Percentiles rank a stretch among this genome's conserved stretches.
Conservation (phyloP, 2,113 vertebrate genomes). For the Rhinichthys klamathensis region DNA sequence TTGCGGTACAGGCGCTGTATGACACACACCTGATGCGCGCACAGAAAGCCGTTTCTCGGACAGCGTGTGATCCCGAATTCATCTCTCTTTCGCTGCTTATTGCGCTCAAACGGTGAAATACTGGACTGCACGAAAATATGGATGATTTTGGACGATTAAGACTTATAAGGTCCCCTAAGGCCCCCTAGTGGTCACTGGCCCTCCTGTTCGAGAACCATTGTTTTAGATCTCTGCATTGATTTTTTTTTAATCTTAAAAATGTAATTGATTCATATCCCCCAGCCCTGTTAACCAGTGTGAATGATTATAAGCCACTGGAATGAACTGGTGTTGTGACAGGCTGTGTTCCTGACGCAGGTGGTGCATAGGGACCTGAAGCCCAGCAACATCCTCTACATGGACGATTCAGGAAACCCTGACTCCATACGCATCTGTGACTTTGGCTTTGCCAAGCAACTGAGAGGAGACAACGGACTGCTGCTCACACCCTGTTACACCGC, state of each 20-base stretch:
- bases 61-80: too few relatives aligned
- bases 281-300: background rate
- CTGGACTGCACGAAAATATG: too few relatives aligned
- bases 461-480: conserved; percentile 93
- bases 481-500: conserved; percentile 97
- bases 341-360: conserved; percentile 75
- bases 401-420: conserved; percentile 93
- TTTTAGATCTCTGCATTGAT: background rate
- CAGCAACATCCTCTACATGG: conserved; percentile 98
- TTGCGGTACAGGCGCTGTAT: too few relatives aligned
- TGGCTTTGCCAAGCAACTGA: conserved; percentile 95
- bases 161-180: too few relatives aligned
- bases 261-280: background rate
- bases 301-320: background rate
- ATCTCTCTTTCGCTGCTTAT: too few relatives aligned
- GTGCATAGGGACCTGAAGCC: conserved; percentile 98
- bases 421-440: conserved; percentile 99
- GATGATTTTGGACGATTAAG: too few relatives aligned
- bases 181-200: too few relatives aligned
- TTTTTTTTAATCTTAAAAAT: background rate
- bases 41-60: too few relatives aligned
- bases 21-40: too few relatives aligned
- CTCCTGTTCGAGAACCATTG: too few relatives aligned
- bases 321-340: background rate
- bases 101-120: too few relatives aligned